Base-by-base conservation (phyloP, 2,113 vertebrate species). In the Bettongia penicillata region DNA sequence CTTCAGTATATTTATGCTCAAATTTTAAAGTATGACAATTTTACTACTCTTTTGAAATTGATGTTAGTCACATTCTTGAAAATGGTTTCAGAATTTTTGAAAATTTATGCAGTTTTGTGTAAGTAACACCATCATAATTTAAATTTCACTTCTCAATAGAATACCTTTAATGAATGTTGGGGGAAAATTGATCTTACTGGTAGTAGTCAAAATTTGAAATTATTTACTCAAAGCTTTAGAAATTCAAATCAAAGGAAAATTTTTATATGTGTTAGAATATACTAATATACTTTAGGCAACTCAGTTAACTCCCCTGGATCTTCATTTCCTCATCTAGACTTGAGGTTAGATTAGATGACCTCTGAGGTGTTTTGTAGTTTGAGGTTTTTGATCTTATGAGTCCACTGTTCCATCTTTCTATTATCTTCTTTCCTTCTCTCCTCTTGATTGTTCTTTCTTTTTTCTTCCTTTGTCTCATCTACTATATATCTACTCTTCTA, bases 101-200 rank as follows among this genome's bases (percentile, higher is more conserved):
- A 97, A 0, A 90, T 0, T 48, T 51, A 0, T 90, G 90, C 61
- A 91, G 52, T 14, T 55, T 93, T 89, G 28, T 50, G 43, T 23
- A 90, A 6, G 8, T 96, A 53, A 31, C 92, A 31, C 92, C 97
- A 93, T 23, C 50, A 47, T 51, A 94, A 90, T 68, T 51, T 93
- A 97, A 93, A 91, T 1, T 19, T 53, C 92, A 91, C 52, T 93
- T 90, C 94, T 92, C 96, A 9, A 89, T 49, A 93, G 11, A 91
- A n/a, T 25, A 95, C 94, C 91, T 93, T 93, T 55, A 77, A n/a
- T 77, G 37, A 77, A 77, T n/a, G 14, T 77, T 77, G 14, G 37
- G 61, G 61, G 61, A 2, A n/a, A 77, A 77, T 11, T 68, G 61
- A 37, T 77, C 61, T 77, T 77, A 77, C 37, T n/a, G 3, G 61